Base-by-base conservation (phyloP, 2,797 vertebrate genomes). In the Lophotriccus pileatus region DNA sequence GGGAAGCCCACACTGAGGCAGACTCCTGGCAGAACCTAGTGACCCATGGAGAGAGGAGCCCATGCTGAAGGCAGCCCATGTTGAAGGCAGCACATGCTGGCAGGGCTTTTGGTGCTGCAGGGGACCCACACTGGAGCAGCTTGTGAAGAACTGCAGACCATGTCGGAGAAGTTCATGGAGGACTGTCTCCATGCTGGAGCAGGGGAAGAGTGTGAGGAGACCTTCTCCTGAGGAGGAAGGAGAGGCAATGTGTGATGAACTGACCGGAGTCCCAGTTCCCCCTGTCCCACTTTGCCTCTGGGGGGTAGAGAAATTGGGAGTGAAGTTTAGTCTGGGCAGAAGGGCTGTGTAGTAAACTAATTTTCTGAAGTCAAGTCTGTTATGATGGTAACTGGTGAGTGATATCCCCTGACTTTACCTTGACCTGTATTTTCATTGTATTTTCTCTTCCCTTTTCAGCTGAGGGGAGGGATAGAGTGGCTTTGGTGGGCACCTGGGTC, bases 21-120 rank as follows among this genome's bases (percentile, higher is more conserved):
- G 41, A 23, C 17, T 84, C 41, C 52, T 60, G 58, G 32, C 5
- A 47, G 32, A 27, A 76, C 39, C 22, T 22, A 23, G 28, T 27
- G 10, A 46, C 7, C 1, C 0, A 0, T 47, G 23, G 4, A 41
- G 27, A 70, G 32, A 60, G 7, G 8, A 30, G 5, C 14, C 8
- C 52, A 49, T 4, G 5, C 32, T 23, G 12, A 46, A 77, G 41
- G 59, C 4, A 72, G 49, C 10, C 19, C 50, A 6, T 4, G 5
- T 27, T 23, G 12, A 46, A 77, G 41, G 59, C 4, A 72, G 49
- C 10, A 16, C 50, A 6, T 9, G 24, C 18, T 60, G 19, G 17
- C 25, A 36, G 47, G 53, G 55, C 25, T 53, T 67, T 37, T 0
- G 0, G 21, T 36, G 27, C 49, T n/a, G 37, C 27, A 36, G 20